Base-by-base conservation (phyloP, 64 coral and sea anemone species). In the Pocillopora verrucosa region DNA sequence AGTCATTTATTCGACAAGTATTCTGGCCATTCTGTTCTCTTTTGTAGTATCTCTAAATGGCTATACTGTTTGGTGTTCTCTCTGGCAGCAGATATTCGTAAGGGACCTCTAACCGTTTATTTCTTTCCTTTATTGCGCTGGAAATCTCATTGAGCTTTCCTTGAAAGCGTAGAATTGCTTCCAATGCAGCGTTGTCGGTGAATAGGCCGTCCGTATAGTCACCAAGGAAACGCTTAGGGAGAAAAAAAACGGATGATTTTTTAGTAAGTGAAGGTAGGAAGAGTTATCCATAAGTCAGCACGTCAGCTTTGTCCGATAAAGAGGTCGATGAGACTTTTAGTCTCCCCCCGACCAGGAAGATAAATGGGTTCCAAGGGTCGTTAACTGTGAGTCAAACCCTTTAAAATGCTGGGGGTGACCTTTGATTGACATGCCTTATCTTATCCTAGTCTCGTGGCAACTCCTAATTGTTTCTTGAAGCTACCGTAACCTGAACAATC, bases 1-100 rank as follows among this genome's bases (percentile, higher is more conserved):
- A 45, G 41, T 45, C 41, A 6, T 45, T 45, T 6, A 3, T 45
- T 45, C 41, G 41, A 45, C 41, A 6, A 2, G 41, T 45, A 6
- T 6, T 6, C 41, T 45, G 41, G 2, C 41, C 6, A 3, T 45
- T 45, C 41, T 45, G 41, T 45, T 45, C 41, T 45, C 75, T 56
- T 77, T 7, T 30, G 16, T 45, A 20, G 9, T 7, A 2, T 45
- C 38, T 45, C 34, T 93, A 98, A 34, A 98, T 98, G 34, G 92
- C 93, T 16, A 94, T 90, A 57, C 96, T 94, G 78, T 98, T 98
- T 4, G 96, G 93, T 17, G 92, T 70, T 65, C 87, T 83, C 45
- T 94, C 96, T 5, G 96, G 96, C 0, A 94, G 88, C 34, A 98
- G 74, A 7, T 92, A 94, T 20, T 24, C 14, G 83, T 98, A 98